Evolutionary conservation across 2,888 invertebrate genomes (phyloP), one percentile per base, ranked within the genome.

Genomic region (Cantharis rufa): DNA sequence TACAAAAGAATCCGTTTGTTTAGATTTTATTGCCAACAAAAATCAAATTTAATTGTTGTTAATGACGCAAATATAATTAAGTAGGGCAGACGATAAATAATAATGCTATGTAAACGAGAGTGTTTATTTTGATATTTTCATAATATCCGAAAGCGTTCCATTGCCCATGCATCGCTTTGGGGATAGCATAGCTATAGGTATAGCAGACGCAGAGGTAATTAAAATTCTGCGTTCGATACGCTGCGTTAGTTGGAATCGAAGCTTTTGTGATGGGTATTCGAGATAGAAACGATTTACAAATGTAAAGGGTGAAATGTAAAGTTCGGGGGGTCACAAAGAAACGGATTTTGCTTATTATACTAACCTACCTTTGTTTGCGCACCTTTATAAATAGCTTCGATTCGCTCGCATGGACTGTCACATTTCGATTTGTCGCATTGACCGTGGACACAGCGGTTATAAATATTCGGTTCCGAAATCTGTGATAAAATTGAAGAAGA

Each of bases 331-430:
- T 66, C 64, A 21, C 21, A 15, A 76, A 16, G 68, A 68, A 62
- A 70, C 73, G 70, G 72, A 74, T 74, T 75, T 72, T 18, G 71
- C 68, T 69, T 78, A 76, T 74, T 78, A 79, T 77, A 79, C 80
- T 80, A 79, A 80, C 80, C 80, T 80, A 80, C 80, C 80, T 80
- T 79, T 78, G 77, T 74, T 79, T 80, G 80, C 80, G 80, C 80
- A 80, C 80, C 80, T 80, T 79, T 80, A 80, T 78, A 80, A 80
- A 80, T 80, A 80, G 77, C 79, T 77, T 78, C 69, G 80, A 77
- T 74, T 79, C 78, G 78, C 68, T 78, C 80, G 78, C 78, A 74
- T 74, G 76, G 75, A 76, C 77, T 73, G 77, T 76, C 75, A 75
- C 79, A 80, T 78, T 80, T 80, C 80, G 79, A 70, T 77, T 75